Percentiles rank a stretch among this genome's conserved stretches.
These are phyloP conservation scores for Ormyrus thymus DNA, from an alignment of 2,888 invertebrate species.

Conservation along the genomic window DNA sequence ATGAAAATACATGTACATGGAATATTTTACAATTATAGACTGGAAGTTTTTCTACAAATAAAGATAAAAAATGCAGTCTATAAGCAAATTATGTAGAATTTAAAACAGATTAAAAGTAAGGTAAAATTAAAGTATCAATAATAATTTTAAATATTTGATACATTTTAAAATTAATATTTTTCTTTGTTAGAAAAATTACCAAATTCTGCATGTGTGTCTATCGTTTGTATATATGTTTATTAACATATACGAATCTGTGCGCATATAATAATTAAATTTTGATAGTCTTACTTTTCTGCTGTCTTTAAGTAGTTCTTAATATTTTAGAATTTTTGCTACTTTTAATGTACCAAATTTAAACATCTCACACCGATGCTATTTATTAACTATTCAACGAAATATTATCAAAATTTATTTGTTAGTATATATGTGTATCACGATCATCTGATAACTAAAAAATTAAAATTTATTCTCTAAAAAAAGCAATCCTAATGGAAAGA, in stretches of 20 bases:
- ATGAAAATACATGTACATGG: conserved; percentile 13
- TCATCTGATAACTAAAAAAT: conserved; percentile 45
- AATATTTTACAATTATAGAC: conserved; percentile 33
- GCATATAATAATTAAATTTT: conserved; percentile 12
- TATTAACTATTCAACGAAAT: conserved; percentile 44
- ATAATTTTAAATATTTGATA: too few species aligned
- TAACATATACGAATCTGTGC: neutral
- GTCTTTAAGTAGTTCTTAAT: conserved; percentile 40
- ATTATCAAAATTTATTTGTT: conserved; percentile 46
- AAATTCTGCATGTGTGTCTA: conserved; percentile 1
- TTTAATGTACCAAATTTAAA: conserved; percentile 42
- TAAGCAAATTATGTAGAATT: conserved; percentile 29
- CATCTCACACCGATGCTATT: conserved; percentile 20
- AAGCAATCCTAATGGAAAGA: conserved; percentile 38
- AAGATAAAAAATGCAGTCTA: conserved; percentile 31
- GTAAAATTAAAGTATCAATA: conserved; percentile 37
- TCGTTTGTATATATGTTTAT: neutral
- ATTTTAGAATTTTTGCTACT: conserved; percentile 27
- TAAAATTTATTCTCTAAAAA: conserved; percentile 30
- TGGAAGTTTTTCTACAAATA: conserved; percentile 44
- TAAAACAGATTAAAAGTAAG: conserved; percentile 38
- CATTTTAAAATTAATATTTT: too few species aligned
- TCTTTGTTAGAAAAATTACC: conserved; percentile 25
- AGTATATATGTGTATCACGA: conserved; percentile 48
- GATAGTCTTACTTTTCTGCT: conserved; percentile 32